Evolutionary conservation across 2,888 invertebrate genomes (phyloP).

Genomic region (Acrobasis suavella): DNA sequence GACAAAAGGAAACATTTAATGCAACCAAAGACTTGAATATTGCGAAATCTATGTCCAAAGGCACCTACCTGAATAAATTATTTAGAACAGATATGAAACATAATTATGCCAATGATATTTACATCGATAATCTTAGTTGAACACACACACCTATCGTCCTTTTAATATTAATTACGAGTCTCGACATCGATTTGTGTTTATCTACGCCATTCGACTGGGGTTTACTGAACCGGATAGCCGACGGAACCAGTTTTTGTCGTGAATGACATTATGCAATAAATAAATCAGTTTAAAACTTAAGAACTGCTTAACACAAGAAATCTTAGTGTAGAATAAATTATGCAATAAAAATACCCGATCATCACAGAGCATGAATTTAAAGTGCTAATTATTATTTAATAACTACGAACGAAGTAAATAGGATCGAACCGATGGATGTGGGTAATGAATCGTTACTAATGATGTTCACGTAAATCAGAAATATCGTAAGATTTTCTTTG

Average conservation of each 20-base stretch:
- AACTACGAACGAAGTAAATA: no score
- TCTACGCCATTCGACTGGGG: conserved; percentile 6
- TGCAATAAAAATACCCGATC: background rate
- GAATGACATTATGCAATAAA: conserved; percentile 15
- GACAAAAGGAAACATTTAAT: no score
- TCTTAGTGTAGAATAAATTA: background rate
- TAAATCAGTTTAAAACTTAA: background rate
- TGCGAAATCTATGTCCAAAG: background rate
- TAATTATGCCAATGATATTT: conserved; percentile 2
- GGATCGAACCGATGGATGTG: no score
- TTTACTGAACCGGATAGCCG: conserved; percentile 19
- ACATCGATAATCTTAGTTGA: conserved; percentile 5
- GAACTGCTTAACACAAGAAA: background rate
- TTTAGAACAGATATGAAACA: background rate
- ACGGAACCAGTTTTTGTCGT: conserved; percentile 5
- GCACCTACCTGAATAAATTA: background rate
- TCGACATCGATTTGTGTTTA: background rate
- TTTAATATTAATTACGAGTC: conserved; percentile 4
- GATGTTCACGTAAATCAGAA: no score
- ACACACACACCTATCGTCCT: background rate
- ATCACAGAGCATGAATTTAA: no score
- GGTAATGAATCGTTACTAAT: no score
- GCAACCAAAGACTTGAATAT: no score
- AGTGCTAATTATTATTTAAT: no score
- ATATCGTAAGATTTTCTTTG: no score